Conservation (phyloP, 2,888 invertebrate species). For the Epinotia demarniana region DNA sequence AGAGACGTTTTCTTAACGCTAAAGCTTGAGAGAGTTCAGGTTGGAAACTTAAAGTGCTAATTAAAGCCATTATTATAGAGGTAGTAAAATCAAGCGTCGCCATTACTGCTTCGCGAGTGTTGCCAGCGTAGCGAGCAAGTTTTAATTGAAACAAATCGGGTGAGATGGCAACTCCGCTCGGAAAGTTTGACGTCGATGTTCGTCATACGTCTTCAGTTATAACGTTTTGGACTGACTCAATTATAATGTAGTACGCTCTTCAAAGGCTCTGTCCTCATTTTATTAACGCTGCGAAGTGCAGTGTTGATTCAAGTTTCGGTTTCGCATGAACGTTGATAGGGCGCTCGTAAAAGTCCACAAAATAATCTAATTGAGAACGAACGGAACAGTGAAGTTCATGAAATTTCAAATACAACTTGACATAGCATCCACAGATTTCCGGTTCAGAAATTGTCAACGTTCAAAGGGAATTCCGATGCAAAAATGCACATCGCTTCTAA, state of each 20-base stretch:
- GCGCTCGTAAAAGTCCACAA: background rate
- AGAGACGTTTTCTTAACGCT: conserved; percentile 22
- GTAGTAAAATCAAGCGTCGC: conserved; percentile 54
- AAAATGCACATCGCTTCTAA: conserved; percentile 36
- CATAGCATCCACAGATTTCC: conserved; percentile 26
- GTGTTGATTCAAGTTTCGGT: background rate
- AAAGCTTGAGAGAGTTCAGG: conserved; percentile 22
- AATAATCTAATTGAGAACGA: background rate
- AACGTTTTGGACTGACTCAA: conserved; percentile 48
- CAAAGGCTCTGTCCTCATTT: conserved; percentile 22
- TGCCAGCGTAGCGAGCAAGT: conserved; percentile 55
- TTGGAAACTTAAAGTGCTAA: conserved; percentile 54
- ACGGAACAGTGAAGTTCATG: conserved; percentile 10
- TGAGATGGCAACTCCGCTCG: conserved; percentile 45
- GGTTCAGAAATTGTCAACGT: conserved; percentile 31
- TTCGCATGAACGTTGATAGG: background rate
- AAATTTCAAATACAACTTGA: conserved; percentile 14
- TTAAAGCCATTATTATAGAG: conserved; percentile 52
- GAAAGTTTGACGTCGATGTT: conserved; percentile 38
- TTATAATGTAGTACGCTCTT: conserved; percentile 42
- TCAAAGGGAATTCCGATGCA: conserved; percentile 41
- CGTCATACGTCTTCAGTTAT: conserved; percentile 42
- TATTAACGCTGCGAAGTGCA: conserved; percentile 16
- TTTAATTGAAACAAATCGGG: conserved; percentile 68
- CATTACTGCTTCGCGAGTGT: conserved; percentile 44